Conservation (phyloP, 23 tunicate genomes). For the Phallusia fumigata region DNA sequence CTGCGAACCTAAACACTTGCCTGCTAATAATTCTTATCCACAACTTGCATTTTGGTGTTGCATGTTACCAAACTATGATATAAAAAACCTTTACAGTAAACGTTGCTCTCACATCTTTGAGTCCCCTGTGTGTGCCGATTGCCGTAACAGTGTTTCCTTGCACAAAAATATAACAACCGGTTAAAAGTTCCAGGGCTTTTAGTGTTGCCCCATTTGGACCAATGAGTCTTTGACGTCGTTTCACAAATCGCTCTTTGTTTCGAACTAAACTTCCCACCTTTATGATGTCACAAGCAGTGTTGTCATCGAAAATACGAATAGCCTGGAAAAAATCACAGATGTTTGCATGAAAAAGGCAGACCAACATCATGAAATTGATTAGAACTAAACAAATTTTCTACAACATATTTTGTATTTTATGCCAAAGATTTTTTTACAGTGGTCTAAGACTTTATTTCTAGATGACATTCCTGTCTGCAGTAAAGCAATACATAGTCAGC, state of each 20-base stretch:
- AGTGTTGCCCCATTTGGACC: constrained; percentile 94
- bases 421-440: too few relatives aligned
- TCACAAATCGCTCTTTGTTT: constrained; percentile 83
- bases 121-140: constrained; percentile 81
- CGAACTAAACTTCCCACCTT: constrained; percentile 79
- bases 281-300: constrained; percentile 76
- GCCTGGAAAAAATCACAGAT: constrained; percentile 44
- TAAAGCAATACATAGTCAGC: background rate
- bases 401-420: too few relatives aligned
- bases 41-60: background rate
- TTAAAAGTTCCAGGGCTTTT: constrained; percentile 91
- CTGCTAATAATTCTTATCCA: background rate
- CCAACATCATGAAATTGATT: too few relatives aligned
- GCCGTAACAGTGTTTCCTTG: constrained; percentile 98
- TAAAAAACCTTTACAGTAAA: background rate
- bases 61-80: background rate
- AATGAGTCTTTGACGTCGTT: constrained; percentile 85
- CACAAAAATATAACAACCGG: constrained; percentile 84
- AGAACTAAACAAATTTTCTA: too few relatives aligned
- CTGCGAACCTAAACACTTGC: constrained; percentile 43
- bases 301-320: constrained; percentile 83
- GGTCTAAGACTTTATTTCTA: too few relatives aligned
- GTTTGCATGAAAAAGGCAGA: too few relatives aligned
- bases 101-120: constrained; percentile 57
- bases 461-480: too few relatives aligned